Base-by-base conservation (phyloP, 2,888 invertebrate species). In the Pemphredon lugubris region DNA sequence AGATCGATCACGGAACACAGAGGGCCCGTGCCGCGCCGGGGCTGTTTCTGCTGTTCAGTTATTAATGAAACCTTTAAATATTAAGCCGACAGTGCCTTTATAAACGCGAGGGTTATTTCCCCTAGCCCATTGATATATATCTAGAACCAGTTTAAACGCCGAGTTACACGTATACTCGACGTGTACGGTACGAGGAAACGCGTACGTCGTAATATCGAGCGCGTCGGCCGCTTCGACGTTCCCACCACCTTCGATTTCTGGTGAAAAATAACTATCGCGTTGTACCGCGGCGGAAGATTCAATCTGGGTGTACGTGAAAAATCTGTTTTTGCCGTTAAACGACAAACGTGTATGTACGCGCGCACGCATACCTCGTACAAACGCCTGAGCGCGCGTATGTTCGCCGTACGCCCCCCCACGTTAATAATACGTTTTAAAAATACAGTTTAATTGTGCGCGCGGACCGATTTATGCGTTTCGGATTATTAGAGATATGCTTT, bases 51-150 rank as follows among this genome's bases (percentile, higher is more conserved):
- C 54, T 67, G 48, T 73, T 82, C 50, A 69, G 77, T 82, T 81
- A 81, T 83, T 82, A 82, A 83, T 80, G 82, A 81, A 77, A 73
- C 73, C 72, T 66, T 84, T 72, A 82, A 83, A 82, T 79, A 80
- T 83, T 84, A 75, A 84, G 73, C 75, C 60, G 71, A 67, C 71
- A 69, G 70, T 32, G 71, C 68, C 68, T 81, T 77, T 81, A 77
- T 79, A 76, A 82, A 69, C 67, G 74, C 71, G 68, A 55, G 71
- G 79, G 75, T 82, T 76, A 75, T 78, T 79, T 77, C 77, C 79
- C 78, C 70, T 74, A 51, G 72, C 68, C 69, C 75, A 82, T 81
- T 78, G 79, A 83, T 82, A 81, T 71, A 64, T 59, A 73, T 71
- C 67, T 67, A 61, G 61, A 44, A 54, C 48, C 65, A 57, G 39